Conservation (phyloP, 2,797 vertebrate genomes). For the Pteronotus mesoamericanus region DNA sequence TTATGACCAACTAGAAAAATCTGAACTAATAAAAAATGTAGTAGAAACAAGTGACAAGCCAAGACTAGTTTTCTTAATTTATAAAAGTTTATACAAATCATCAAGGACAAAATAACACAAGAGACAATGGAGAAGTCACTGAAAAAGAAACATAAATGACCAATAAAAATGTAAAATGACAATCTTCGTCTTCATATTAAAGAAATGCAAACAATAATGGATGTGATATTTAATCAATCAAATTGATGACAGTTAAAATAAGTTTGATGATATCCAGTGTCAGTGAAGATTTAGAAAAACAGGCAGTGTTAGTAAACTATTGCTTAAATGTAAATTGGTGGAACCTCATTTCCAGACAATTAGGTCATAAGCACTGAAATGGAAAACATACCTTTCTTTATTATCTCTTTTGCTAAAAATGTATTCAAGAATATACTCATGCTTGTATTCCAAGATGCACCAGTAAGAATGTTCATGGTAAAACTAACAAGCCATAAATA, state of each 20-base stretch:
- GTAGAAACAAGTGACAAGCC: neutral
- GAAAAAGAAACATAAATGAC: neutral
- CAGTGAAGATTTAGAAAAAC: neutral
- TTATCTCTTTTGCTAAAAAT: neutral
- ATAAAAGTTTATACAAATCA: neutral
- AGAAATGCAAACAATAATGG: neutral
- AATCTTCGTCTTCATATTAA: neutral
- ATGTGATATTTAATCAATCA: neutral
- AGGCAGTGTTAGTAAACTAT: neutral
- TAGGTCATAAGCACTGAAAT: neutral
- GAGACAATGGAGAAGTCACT: neutral
- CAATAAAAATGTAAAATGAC: neutral
- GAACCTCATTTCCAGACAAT: neutral
- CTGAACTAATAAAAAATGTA: neutral
- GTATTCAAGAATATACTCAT: neutral
- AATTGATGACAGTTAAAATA: neutral
- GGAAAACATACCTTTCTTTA: neutral
- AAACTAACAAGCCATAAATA: neutral
- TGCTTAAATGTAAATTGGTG: neutral
- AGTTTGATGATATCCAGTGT: neutral
- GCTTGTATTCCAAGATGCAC: neutral
- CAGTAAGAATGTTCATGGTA: neutral
- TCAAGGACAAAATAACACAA: neutral
- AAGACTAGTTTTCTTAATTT: neutral
- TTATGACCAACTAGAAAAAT: neutral